phyloP scores from a whole-genome alignment of 1,140 invertebrate genomes.

The Eueides isabella region DNA sequence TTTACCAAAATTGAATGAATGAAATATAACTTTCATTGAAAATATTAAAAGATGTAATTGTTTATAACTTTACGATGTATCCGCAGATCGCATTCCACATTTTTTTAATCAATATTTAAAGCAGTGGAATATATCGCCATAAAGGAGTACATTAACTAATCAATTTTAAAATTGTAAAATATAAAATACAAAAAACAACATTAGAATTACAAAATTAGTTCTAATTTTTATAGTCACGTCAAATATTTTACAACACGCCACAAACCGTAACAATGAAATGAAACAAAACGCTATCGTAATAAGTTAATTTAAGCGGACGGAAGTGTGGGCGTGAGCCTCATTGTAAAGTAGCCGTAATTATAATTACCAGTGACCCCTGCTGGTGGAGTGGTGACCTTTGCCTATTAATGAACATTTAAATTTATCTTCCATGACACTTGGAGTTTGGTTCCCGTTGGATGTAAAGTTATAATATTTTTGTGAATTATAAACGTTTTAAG shows the following conservation, averaged over 20 bases:
- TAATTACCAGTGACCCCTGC: slow-evolving; percentile 18
- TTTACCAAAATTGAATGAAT: too few relatives aligned
- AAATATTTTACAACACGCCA: neutral
- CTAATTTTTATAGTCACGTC: neutral
- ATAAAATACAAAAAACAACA: neutral
- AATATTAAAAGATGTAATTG: too few relatives aligned
- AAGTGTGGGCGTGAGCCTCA: neutral
- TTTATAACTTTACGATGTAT: too few relatives aligned
- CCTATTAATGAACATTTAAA: neutral
- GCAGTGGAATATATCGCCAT: too few relatives aligned
- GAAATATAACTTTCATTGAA: too few relatives aligned
- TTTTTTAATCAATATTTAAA: too few relatives aligned
- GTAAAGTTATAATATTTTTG: neutral
- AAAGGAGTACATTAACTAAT: too few relatives aligned
- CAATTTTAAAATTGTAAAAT: too few relatives aligned
- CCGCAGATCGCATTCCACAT: too few relatives aligned
- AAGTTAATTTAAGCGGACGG: slow-evolving; percentile 7
- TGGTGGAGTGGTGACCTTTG: neutral
- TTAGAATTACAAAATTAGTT: neutral
- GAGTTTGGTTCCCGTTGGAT: neutral
- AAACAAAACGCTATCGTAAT: slow-evolving; percentile 8
- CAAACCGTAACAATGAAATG: neutral
- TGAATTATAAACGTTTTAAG: too few relatives aligned
- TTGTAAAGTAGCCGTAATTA: slow-evolving; percentile 26
- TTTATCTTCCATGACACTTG: neutral